phyloP scores from a whole-genome alignment of 2,888 invertebrate genomes.

The Idaea straminata region DNA sequence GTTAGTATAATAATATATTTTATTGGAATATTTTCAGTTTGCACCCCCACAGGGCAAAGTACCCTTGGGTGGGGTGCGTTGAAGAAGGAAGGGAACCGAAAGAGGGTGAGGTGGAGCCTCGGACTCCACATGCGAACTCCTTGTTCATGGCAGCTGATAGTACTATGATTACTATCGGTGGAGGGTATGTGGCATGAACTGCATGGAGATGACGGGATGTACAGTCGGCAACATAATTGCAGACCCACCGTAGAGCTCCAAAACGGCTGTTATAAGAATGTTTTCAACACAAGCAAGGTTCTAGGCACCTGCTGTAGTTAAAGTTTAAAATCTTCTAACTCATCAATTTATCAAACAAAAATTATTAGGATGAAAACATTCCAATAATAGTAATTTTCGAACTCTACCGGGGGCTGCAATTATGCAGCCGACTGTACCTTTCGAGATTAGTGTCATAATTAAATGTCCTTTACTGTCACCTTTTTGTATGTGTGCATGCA shows the following conservation, averaged over 20 bases:
- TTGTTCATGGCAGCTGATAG: constrained; percentile 97
- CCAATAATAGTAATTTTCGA: no score
- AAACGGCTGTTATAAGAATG: no score
- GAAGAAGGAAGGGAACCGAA: constrained; percentile 71
- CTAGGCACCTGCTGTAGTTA: no score
- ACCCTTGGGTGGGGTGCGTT: constrained; percentile 95
- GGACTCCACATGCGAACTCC: constrained; percentile 86
- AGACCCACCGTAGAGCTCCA: no score
- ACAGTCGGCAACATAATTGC: no score
- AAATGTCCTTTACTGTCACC: no score
- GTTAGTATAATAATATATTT: constrained; percentile 79
- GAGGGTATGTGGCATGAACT: constrained; percentile 85
- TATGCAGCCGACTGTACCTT: no score
- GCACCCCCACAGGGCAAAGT: constrained; percentile 90
- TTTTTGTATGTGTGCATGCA: constrained; percentile 27
- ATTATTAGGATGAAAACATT: no score
- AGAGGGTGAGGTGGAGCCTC: constrained; percentile 45
- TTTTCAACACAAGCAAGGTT: no score
- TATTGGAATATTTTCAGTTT: constrained; percentile 65
- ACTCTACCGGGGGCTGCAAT: no score
- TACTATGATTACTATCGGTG: constrained; percentile 95
- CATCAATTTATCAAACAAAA: no score
- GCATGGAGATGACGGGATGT: not conserved
- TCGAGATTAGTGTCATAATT: not conserved
- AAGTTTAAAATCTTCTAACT: no score